Evolutionary conservation across 2,888 invertebrate species (phyloP).

Genomic region (Scaptomyza flava): DNA sequence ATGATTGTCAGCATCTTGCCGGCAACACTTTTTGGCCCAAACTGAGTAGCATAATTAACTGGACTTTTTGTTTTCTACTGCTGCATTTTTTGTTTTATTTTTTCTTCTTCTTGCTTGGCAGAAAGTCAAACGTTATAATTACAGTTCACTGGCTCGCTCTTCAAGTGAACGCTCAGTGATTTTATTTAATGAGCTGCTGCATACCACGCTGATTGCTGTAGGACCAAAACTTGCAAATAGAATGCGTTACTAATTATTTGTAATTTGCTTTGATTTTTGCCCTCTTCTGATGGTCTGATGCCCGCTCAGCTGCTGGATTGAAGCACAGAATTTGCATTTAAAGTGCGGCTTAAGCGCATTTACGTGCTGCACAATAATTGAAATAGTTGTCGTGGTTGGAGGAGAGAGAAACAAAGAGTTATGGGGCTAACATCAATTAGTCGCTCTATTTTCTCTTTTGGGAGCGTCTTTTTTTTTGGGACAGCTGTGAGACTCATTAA

Average conservation of each 20-base stretch:
- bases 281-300: constrained; percentile 1
- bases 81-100: background rate
- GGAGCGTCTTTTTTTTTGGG: constrained; percentile 16
- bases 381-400: constrained; percentile 23
- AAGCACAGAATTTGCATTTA: constrained; percentile 24
- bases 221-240: constrained; percentile 8
- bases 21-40: constrained; percentile 31
- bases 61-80: constrained; percentile 14
- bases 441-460: background rate
- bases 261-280: constrained; percentile 71
- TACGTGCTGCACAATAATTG: constrained; percentile 59
- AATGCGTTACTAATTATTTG: constrained; percentile 68
- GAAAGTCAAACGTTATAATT: constrained; percentile 57
- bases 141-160: constrained; percentile 45
- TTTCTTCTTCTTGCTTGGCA: background rate
- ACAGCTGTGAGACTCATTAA: constrained; percentile 40
- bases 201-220: constrained; percentile 25
- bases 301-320: background rate
- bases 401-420: background rate
- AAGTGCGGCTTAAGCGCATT: constrained; percentile 63
- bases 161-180: constrained; percentile 32
- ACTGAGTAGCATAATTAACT: constrained; percentile 59
- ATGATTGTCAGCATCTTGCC: constrained; percentile 27
- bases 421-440: constrained; percentile 13
- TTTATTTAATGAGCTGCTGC: constrained; percentile 62